Evolutionary conservation across 1,140 invertebrate genomes (phyloP).

Genomic region (Procambarus clarkii): DNA sequence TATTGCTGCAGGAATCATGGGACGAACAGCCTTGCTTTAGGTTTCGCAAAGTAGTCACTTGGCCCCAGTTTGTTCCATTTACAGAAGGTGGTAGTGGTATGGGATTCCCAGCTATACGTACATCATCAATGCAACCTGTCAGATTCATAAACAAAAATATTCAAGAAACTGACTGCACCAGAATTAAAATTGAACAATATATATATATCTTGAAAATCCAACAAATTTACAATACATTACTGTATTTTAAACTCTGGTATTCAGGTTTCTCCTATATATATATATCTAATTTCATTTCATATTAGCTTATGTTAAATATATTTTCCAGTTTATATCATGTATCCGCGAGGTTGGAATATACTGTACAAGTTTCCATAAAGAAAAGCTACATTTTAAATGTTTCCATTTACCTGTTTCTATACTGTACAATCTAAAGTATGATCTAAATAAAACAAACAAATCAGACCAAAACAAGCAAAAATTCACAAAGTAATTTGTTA

Average conservation of each 20-base stretch:
- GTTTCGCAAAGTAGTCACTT: slow-evolving; percentile 22
- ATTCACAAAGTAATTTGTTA: too few relatives aligned
- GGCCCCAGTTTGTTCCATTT: slow-evolving; percentile 43
- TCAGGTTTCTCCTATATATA: background rate
- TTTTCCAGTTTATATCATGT: background rate
- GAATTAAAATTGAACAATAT: background rate
- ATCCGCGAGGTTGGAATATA: too few relatives aligned
- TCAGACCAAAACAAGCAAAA: too few relatives aligned
- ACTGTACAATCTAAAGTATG: too few relatives aligned
- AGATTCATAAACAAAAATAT: background rate
- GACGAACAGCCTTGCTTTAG: slow-evolving; percentile 9
- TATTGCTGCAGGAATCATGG: slow-evolving; percentile 33
- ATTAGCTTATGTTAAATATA: background rate
- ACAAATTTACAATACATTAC: background rate
- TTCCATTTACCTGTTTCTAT: too few relatives aligned
- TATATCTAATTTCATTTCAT: background rate
- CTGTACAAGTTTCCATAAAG: too few relatives aligned
- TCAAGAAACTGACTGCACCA: background rate
- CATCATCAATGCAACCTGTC: slow-evolving; percentile 46
- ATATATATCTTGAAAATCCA: background rate
- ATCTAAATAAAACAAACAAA: too few relatives aligned
- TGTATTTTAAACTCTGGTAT: background rate
- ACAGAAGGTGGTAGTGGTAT: slow-evolving; percentile 37
- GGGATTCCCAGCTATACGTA: slow-evolving; percentile 35
- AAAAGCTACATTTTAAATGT: too few relatives aligned